phyloP scores from a whole-genome alignment of 2,888 invertebrate genomes.

The Conchocele bisecta region DNA sequence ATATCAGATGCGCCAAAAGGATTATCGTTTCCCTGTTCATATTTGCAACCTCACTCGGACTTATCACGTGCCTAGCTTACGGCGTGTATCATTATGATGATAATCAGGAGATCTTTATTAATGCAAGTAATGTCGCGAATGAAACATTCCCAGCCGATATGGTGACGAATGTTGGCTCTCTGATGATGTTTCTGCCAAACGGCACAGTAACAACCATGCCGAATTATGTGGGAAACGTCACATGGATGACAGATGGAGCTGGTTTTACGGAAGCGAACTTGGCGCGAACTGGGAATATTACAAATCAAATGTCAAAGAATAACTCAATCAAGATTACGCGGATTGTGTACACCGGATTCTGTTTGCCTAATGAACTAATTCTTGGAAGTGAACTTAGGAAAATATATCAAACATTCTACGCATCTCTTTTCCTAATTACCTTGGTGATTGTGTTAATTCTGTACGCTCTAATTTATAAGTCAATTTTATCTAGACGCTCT shows the following conservation, averaged over 20 bases:
- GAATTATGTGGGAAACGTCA: too few relatives aligned
- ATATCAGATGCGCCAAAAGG: conserved; percentile 44
- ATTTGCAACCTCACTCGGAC: conserved; percentile 43
- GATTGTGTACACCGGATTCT: conserved; percentile 43
- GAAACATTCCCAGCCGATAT: neutral
- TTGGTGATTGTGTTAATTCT: conserved; percentile 55
- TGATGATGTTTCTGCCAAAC: too few relatives aligned
- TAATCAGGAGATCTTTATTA: neutral
- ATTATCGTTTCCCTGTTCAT: conserved; percentile 43
- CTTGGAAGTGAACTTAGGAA: conserved; percentile 43
- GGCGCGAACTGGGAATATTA: neutral
- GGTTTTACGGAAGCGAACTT: neutral
- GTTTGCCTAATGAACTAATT: conserved; percentile 54
- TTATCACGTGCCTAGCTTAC: conserved; percentile 52
- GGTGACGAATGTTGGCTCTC: neutral
- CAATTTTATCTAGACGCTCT: conserved; percentile 52
- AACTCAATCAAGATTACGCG: neutral
- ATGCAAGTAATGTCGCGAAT: neutral
- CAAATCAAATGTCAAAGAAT: neutral
- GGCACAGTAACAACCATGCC: neutral
- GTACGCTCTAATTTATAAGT: conserved; percentile 59
- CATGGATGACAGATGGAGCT: too few relatives aligned
- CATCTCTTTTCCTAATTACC: conserved; percentile 58
- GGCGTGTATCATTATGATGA: conserved; percentile 49
- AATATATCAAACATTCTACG: conserved; percentile 61